A percentile compares a stretch with the other conserved stretches of the same genome.
phyloP scores from a whole-genome alignment of 2,888 invertebrate species.

The Euclidia mi region DNA sequence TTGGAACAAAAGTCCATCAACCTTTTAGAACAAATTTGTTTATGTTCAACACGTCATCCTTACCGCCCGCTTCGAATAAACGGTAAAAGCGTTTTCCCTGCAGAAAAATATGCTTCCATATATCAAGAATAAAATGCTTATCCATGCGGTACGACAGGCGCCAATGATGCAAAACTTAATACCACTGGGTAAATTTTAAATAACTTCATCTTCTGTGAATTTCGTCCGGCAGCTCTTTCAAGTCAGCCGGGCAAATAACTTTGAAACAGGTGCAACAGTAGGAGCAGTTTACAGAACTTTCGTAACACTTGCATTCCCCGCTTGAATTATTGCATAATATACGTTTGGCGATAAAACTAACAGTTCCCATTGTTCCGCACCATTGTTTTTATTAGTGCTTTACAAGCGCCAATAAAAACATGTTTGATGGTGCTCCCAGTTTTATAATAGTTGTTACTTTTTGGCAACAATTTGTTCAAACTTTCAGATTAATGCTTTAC shows the following conservation, averaged over 20 bases:
- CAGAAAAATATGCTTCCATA: conserved; percentile 10
- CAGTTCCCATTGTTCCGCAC: conserved; percentile 71
- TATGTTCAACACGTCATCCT: too few species aligned
- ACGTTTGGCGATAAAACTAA: conserved; percentile 76
- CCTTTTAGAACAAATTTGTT: too few species aligned
- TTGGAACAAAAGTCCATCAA: too few species aligned
- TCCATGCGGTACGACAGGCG: conserved; percentile 51
- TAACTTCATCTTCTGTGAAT: conserved; percentile 71
- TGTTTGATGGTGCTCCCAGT: conserved; percentile 56
- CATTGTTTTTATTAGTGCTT: conserved; percentile 77
- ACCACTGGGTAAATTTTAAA: too few species aligned
- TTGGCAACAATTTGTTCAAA: conserved; percentile 37
- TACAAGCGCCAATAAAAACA: too few species aligned
- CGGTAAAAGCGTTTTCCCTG: conserved; percentile 1
- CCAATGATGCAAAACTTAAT: conserved; percentile 65
- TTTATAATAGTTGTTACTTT: conserved; percentile 47
- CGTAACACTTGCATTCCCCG: too few species aligned
- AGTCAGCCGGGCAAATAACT: conserved; percentile 68
- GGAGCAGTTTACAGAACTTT: too few species aligned
- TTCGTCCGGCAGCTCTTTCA: conserved; percentile 52
- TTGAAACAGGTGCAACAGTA: conserved; percentile 62
- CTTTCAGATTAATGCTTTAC: conserved; percentile 23
- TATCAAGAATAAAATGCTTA: conserved; percentile 51
- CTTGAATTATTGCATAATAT: conserved; percentile 82
- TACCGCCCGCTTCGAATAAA: background rate